Evolutionary conservation across 1,140 invertebrate species (phyloP).

Genomic region (Cydia fagiglandana): DNA sequence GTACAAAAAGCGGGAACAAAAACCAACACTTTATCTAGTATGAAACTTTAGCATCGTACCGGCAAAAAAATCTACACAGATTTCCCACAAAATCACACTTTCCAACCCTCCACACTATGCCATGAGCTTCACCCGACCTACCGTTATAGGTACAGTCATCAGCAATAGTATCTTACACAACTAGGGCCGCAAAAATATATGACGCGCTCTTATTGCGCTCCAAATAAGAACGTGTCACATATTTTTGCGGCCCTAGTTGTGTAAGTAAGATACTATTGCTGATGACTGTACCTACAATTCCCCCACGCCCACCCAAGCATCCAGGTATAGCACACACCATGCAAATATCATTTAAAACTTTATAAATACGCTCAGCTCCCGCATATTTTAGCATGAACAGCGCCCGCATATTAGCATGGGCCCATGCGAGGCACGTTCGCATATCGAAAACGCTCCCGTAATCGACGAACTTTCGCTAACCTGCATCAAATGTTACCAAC

Average conservation of each 20-base stretch:
- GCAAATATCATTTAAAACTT: conserved; percentile 45
- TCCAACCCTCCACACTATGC: not conserved
- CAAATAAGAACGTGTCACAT: too few relatives aligned
- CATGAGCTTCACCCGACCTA: not conserved
- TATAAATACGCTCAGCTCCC: conserved; percentile 39
- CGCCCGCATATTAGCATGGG: conserved; percentile 19
- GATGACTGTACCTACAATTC: too few relatives aligned
- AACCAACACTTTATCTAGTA: too few relatives aligned
- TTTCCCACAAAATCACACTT: not conserved
- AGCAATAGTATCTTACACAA: too few relatives aligned
- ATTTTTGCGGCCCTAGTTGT: too few relatives aligned
- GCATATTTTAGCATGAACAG: conserved; percentile 34
- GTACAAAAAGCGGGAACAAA: too few relatives aligned
- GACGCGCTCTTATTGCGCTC: too few relatives aligned
- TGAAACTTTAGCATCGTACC: not conserved
- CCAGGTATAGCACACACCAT: conserved; percentile 17
- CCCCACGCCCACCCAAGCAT: not conserved
- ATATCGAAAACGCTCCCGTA: conserved; percentile 5
- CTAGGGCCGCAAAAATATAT: too few relatives aligned
- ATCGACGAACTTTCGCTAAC: not conserved
- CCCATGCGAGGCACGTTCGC: conserved; percentile 16
- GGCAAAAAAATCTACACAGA: not conserved
- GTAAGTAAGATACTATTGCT: too few relatives aligned
- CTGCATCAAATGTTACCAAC: not conserved
- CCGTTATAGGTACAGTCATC: not conserved